Conservation (phyloP, 2,888 invertebrate species). For the Nycteola revayana region DNA sequence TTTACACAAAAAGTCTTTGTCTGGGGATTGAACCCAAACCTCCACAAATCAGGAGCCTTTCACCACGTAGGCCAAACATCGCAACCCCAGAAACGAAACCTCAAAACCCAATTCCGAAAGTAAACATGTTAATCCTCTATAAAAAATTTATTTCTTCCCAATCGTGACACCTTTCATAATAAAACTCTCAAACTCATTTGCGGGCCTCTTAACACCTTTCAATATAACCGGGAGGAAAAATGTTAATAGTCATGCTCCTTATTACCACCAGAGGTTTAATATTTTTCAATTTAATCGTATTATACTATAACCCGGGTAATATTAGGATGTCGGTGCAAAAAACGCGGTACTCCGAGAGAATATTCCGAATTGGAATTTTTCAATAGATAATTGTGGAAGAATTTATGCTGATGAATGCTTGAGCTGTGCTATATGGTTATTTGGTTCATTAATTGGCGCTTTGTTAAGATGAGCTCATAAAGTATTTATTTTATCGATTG, state of each 20-base stretch:
- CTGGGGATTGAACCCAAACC: too few species aligned
- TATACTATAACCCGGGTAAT: conserved; percentile 64
- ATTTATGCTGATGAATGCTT: conserved; percentile 34
- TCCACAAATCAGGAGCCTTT: too few species aligned
- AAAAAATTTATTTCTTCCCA: conserved; percentile 36
- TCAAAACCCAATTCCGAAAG: conserved; percentile 25
- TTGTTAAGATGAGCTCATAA: too few species aligned
- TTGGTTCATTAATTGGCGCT: conserved; percentile 16
- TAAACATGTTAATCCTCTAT: conserved; percentile 36
- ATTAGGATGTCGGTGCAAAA: conserved; percentile 48
- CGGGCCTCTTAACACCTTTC: conserved; percentile 45
- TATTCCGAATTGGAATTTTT: conserved; percentile 33
- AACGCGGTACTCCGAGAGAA: conserved; percentile 30
- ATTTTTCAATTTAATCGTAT: conserved; percentile 75
- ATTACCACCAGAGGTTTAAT: conserved; percentile 65
- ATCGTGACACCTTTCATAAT: conserved; percentile 39
- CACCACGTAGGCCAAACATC: too few species aligned
- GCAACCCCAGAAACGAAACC: background rate
- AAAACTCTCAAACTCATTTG: conserved; percentile 46
- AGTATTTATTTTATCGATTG: too few species aligned
- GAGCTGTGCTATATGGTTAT: conserved; percentile 19
- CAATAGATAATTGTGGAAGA: conserved; percentile 33
- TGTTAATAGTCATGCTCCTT: conserved; percentile 73
- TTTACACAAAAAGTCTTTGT: too few species aligned
- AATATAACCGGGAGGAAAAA: conserved; percentile 68